Conservation (phyloP, 2,113 vertebrate species). For the Gasterosteus nipponicus region DNA sequence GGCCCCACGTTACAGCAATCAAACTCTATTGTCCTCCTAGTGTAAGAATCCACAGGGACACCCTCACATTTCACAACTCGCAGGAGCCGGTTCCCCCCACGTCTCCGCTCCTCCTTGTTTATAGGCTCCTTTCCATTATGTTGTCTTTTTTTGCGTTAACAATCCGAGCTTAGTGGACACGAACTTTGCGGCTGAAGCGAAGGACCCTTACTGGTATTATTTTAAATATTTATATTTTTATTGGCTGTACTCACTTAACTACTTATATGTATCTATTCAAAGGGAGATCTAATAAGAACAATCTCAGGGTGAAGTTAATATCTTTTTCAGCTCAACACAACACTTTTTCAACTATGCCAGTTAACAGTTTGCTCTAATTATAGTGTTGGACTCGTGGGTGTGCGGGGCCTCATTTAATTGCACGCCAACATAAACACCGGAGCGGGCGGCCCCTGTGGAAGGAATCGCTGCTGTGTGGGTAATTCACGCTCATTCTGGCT, state of each 20-base stretch:
- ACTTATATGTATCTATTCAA: neutral
- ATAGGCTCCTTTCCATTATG: neutral
- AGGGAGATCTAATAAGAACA: neutral
- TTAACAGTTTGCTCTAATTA: slow-evolving; percentile 60
- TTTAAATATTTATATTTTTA: neutral
- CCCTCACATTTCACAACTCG: neutral
- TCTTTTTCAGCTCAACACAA: neutral
- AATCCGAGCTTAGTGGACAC: neutral
- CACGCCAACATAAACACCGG: slow-evolving; percentile 62
- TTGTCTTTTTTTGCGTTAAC: neutral
- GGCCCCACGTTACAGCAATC: neutral
- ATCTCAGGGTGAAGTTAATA: neutral
- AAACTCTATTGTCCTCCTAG: neutral
- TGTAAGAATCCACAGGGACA: neutral
- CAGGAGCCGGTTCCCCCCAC: neutral
- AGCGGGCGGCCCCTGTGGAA: slow-evolving; percentile 32
- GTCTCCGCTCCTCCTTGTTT: neutral
- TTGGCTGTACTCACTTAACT: neutral
- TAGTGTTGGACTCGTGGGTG: slow-evolving; percentile 57
- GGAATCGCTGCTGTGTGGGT: slow-evolving; percentile 46
- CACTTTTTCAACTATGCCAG: slow-evolving; percentile 33
- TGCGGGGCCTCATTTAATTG: slow-evolving; percentile 50
- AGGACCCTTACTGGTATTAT: neutral
- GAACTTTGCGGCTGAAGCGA: neutral
- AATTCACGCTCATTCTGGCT: slow-evolving; percentile 62